These are phyloP conservation scores for Peribatodes rhomboidaria DNA, from an alignment of 2,888 invertebrate genomes.

Conservation along the genomic window DNA sequence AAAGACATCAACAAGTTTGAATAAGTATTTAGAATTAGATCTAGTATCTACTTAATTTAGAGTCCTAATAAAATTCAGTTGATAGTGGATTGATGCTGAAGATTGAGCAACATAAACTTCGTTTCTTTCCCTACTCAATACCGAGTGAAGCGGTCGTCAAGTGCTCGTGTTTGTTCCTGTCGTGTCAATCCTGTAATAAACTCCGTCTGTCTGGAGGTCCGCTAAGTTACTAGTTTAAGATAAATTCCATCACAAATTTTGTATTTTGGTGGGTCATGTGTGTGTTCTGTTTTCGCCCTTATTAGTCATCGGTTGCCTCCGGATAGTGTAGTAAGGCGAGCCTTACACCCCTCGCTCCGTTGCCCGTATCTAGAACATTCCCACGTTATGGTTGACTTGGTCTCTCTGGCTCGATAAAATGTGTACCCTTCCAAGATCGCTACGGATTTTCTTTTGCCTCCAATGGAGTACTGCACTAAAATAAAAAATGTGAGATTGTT, in stretches of 20 bases:
- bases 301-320: neutral
- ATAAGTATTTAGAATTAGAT: too few relatives aligned
- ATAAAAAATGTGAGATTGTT: neutral
- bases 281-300: constrained; percentile 18
- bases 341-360: neutral
- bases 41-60: too few relatives aligned
- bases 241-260: constrained; percentile 11
- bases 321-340: neutral
- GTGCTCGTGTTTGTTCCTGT: too few relatives aligned
- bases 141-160: too few relatives aligned
- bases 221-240: too few relatives aligned
- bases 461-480: neutral
- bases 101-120: too few relatives aligned
- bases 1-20: too few relatives aligned
- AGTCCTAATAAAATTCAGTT: too few relatives aligned
- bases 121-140: too few relatives aligned
- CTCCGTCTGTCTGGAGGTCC: too few relatives aligned
- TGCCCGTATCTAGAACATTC: constrained; percentile 42
- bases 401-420: constrained; percentile 33
- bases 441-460: neutral
- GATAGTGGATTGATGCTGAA: too few relatives aligned
- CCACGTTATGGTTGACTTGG: constrained; percentile 32
- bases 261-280: constrained; percentile 23
- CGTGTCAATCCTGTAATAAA: too few relatives aligned
- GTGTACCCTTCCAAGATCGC: constrained; percentile 38